These are phyloP conservation scores for Pyralis farinalis DNA, from an alignment of 2,888 invertebrate species.

Conservation along the genomic window DNA sequence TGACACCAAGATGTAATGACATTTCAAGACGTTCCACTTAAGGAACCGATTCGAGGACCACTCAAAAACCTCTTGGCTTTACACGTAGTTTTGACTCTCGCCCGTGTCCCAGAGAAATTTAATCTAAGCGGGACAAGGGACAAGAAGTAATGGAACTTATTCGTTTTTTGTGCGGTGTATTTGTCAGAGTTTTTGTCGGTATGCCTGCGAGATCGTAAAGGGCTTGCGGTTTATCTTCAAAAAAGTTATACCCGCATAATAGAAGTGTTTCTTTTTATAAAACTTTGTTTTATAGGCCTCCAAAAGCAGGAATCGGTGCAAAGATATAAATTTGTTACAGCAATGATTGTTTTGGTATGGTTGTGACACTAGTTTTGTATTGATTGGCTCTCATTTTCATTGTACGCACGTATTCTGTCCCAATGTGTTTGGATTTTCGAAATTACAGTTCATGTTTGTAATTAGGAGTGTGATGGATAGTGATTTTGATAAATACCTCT, in stretches of 20 bases:
- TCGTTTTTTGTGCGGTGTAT: slow-evolving; percentile 30
- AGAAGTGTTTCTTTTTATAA: neutral
- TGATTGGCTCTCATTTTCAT: neutral
- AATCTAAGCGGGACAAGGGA: slow-evolving; percentile 34
- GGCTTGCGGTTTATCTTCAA: slow-evolving; percentile 14
- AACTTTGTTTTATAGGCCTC: no score
- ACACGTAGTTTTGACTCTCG: slow-evolving; percentile 44
- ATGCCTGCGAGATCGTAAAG: slow-evolving; percentile 7
- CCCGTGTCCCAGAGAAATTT: slow-evolving; percentile 37
- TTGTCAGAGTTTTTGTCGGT: slow-evolving; percentile 15
- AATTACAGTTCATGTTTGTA: slow-evolving; percentile 6
- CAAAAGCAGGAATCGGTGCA: no score
- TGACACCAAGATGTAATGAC: slow-evolving; percentile 33
- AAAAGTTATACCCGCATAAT: neutral
- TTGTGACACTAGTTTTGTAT: neutral
- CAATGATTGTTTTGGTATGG: no score
- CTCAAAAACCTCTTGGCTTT: slow-evolving; percentile 43
- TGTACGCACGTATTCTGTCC: neutral
- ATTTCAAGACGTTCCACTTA: slow-evolving; percentile 25
- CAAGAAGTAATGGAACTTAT: slow-evolving; percentile 34
- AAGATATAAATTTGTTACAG: no score
- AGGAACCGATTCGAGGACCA: slow-evolving; percentile 26
- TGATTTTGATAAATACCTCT: slow-evolving; percentile 8
- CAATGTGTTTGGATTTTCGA: slow-evolving; percentile 3
- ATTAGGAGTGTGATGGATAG: slow-evolving; percentile 1